Evolutionary conservation across 2,113 vertebrate species (phyloP), one percentile per base, ranked within the genome.

Genomic region (Carettochelys insculpta): DNA sequence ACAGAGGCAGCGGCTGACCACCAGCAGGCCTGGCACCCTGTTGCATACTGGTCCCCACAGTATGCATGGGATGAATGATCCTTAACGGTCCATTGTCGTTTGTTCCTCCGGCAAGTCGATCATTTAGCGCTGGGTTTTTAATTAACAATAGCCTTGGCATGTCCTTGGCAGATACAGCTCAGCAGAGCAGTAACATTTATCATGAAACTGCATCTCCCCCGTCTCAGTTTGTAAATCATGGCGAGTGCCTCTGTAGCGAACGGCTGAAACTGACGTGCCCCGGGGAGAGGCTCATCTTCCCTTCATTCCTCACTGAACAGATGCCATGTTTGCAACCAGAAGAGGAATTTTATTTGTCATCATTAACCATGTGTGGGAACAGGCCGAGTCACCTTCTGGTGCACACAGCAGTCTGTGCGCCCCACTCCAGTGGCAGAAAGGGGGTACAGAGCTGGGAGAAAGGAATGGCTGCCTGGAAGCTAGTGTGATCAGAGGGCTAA

Each of bases 1-100:
- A 0, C 0, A 29, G 65, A 54, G 41, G 47, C 34, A 9, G 3
- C 22, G 65, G 80, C 29, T 73, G 87, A 27, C 22, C 0, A 0
- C 1, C 65, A 29, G 77, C 4, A 5, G 9, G 77, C 85, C 38
- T 22, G 47, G 71, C 0, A 0, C 25, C 25, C 13, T 85, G 54
- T 88, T 52, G 61, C 16, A 34, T 56, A n/a, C n/a, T n/a, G n/a
- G n/a, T n/a, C n/a, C n/a, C 89, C 0, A 0, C 38, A 22, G 83
- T 3, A 14, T 25, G 45, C 24, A 13, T 38, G 50, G 45, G 31
- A 5, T 16, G 34, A n/a, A 65, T 65, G n/a, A 38, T 68, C 61
- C 34, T 38, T 38, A 19, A 12, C 16, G 77, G 73, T 85, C 71
- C 73, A 41, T 61, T 93, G 61, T 76, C 25, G 0, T 11, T 6